A percentile compares a stretch with the other conserved stretches of the same genome.
Evolutionary conservation across 2,888 invertebrate genomes (phyloP).

Genomic region (Platycheirus albimanus): DNA sequence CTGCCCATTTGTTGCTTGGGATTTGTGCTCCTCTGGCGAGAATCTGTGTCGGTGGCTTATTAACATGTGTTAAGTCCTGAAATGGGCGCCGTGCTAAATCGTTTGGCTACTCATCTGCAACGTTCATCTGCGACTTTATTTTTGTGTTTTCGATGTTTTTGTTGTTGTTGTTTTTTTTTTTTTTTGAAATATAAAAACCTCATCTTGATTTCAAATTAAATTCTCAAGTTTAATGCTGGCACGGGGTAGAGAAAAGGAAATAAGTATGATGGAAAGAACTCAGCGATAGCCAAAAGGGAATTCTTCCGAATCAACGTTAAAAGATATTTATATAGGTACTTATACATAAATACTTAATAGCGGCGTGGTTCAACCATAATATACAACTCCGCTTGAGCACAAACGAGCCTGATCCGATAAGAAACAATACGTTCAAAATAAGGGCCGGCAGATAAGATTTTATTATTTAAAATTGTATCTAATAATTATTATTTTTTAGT

Average conservation of each 20-base stretch:
- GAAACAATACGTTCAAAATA: constrained; percentile 10
- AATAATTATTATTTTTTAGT: too few relatives aligned
- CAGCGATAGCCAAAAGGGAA: constrained; percentile 65
- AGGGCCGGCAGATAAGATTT: constrained; percentile 30
- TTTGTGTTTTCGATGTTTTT: constrained; percentile 3
- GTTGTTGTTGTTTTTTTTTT: not conserved
- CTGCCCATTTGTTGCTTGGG: constrained; percentile 55
- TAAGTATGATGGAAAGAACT: constrained; percentile 38
- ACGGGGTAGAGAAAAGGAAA: not conserved
- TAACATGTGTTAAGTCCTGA: constrained; percentile 74
- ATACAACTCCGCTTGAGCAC: too few relatives aligned
- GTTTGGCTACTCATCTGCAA: constrained; percentile 73
- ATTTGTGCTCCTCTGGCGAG: constrained; percentile 68
- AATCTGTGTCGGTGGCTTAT: constrained; percentile 74
- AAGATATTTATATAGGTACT: constrained; percentile 22
- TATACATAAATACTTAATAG: too few relatives aligned
- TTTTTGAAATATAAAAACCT: constrained; percentile 22
- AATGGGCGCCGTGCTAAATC: constrained; percentile 74
- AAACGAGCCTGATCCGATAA: not conserved
- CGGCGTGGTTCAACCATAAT: too few relatives aligned
- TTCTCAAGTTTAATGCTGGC: constrained; percentile 21
- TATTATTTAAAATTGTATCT: constrained; percentile 20
- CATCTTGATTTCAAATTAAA: constrained; percentile 50
- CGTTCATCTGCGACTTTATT: constrained; percentile 56
- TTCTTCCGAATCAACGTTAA: constrained; percentile 60